phyloP scores from a whole-genome alignment of 2,888 invertebrate genomes.

The Dryadula phaetusa region DNA sequence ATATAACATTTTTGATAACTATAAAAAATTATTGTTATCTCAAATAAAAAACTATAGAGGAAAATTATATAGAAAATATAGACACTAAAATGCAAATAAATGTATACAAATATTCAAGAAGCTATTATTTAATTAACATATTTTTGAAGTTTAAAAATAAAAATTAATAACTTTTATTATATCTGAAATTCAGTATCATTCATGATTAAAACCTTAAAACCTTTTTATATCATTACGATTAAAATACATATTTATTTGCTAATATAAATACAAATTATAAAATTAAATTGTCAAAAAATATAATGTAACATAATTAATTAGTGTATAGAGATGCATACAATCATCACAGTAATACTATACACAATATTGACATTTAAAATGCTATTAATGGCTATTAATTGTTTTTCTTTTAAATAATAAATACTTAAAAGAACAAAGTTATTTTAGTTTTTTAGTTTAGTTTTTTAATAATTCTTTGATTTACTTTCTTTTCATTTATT shows the following conservation, averaged over 20 bases:
- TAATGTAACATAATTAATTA: neutral
- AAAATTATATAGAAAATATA: too few species aligned
- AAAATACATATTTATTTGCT: constrained; percentile 2
- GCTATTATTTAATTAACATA: too few species aligned
- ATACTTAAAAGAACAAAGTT: constrained; percentile 13
- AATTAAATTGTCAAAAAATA: neutral
- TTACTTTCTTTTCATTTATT: neutral
- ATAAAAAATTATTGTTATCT: too few species aligned
- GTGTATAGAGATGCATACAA: neutral
- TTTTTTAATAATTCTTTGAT: neutral
- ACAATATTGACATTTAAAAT: neutral
- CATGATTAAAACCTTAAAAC: neutral
- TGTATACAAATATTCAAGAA: too few species aligned
- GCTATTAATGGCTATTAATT: neutral
- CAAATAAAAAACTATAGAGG: too few species aligned
- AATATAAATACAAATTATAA: neutral
- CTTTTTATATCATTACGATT: too few species aligned
- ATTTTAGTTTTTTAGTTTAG: neutral
- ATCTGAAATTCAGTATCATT: neutral
- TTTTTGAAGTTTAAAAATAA: too few species aligned
- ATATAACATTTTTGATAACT: neutral
- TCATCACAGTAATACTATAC: neutral
- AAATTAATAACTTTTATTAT: too few species aligned
- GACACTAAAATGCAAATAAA: too few species aligned
- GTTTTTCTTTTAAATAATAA: neutral